Conservation (phyloP, 2,888 invertebrate genomes). For the Thereva nobilitata region DNA sequence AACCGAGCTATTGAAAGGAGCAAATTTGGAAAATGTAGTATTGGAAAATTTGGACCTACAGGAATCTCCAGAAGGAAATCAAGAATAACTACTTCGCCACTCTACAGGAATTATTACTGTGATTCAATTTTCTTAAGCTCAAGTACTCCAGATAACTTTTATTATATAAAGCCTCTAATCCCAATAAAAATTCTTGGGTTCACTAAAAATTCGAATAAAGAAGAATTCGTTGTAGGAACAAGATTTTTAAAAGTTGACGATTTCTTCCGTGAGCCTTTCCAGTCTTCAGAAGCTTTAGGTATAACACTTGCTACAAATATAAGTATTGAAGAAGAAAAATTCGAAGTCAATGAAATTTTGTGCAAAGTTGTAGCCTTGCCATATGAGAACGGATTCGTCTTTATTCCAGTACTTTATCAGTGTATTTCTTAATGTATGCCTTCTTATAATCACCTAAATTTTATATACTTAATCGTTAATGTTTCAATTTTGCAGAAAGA, state of each 20-base stretch:
- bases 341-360: background rate
- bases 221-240: background rate
- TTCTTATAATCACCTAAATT: too few relatives aligned
- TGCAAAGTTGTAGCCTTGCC: constrained; percentile 4
- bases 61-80: too few relatives aligned
- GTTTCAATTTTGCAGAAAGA: too few relatives aligned
- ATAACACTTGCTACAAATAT: background rate
- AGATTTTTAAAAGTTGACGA: background rate
- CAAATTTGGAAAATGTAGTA: background rate
- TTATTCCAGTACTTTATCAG: too few relatives aligned
- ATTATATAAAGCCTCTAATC: background rate
- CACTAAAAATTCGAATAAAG: background rate
- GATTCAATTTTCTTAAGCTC: background rate
- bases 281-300: background rate
- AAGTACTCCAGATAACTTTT: constrained; percentile 3
- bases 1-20: constrained; percentile 10
- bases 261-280: background rate
- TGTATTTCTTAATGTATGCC: too few relatives aligned
- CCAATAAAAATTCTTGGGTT: constrained; percentile 20
- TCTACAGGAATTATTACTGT: background rate
- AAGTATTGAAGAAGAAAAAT: background rate
- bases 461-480: too few relatives aligned
- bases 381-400: too few relatives aligned
- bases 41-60: background rate
- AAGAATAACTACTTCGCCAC: too few relatives aligned